phyloP scores from a whole-genome alignment of 2,797 vertebrate species.

The Pseudotriccus pelzelni region DNA sequence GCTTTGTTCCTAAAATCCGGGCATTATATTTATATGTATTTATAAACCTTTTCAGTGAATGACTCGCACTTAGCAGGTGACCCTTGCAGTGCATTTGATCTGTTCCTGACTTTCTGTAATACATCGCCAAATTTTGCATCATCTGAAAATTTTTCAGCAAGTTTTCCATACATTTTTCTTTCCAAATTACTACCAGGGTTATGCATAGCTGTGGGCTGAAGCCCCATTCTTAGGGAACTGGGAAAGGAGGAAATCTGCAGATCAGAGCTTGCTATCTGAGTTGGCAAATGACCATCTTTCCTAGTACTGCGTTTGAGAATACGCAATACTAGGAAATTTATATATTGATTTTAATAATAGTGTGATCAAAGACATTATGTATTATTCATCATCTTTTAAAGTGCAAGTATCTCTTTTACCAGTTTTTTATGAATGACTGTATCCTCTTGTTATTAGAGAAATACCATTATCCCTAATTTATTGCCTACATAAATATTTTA shows the following conservation, averaged over 20 bases:
- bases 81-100: not conserved
- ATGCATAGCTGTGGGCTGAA: not conserved
- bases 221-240: not conserved
- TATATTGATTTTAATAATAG: not conserved
- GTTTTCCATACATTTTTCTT: not conserved
- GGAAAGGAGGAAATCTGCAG: not conserved
- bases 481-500: not conserved
- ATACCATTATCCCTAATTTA: not conserved
- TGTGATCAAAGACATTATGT: not conserved
- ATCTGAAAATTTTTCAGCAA: not conserved
- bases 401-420: accelerated
- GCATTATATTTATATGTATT: not conserved
- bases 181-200: not conserved
- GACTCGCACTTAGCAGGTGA: not conserved
- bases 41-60: not conserved
- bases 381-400: not conserved
- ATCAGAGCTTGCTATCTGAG: not conserved
- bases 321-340: not conserved
- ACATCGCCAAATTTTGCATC: not conserved
- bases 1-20: not conserved
- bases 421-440: not conserved
- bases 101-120: not conserved
- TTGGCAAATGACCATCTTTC: not conserved
- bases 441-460: not conserved
- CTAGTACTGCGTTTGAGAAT: not conserved